A percentile compares a stretch with the other conserved stretches of the same genome.
These are phyloP conservation scores for Tauraco hartlaubi DNA, from an alignment of 2,797 vertebrate species.

Conservation along the genomic window DNA sequence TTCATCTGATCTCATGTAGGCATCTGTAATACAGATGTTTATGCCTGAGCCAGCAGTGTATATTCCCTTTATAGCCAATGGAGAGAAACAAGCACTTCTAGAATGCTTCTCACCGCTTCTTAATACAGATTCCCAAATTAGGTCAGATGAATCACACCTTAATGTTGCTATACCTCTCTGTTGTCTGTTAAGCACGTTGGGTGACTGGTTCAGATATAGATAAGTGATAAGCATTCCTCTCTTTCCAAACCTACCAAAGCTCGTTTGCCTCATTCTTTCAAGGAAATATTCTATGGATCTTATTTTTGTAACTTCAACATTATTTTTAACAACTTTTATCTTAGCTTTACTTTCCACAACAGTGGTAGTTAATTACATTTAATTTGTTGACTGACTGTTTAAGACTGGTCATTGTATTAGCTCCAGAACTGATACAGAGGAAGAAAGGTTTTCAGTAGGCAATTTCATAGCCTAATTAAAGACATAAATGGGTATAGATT, in stretches of 20 bases:
- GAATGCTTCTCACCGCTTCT: background rate
- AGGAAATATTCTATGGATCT: background rate
- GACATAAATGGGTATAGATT: background rate
- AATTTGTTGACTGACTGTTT: background rate
- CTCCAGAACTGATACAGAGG: background rate
- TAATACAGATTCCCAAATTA: background rate
- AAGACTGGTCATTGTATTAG: background rate
- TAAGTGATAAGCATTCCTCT: background rate
- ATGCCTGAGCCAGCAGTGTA: background rate
- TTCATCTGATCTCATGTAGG: background rate
- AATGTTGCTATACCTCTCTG: background rate
- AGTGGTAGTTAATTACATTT: background rate
- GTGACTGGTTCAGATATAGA: background rate
- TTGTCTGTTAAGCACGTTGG: background rate
- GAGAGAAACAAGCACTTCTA: background rate
- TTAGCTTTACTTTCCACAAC: background rate
- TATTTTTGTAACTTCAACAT: background rate
- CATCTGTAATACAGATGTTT: background rate
- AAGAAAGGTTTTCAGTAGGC: background rate
- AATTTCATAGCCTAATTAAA: conserved; percentile 28
- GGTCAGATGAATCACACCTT: background rate
- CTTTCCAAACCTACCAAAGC: background rate
- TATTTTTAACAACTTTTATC: background rate
- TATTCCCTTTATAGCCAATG: conserved; percentile 10
- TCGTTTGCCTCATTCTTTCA: background rate